phyloP scores from a whole-genome alignment of 2,797 vertebrate species.

The Synaphobranchus kaupii region DNA sequence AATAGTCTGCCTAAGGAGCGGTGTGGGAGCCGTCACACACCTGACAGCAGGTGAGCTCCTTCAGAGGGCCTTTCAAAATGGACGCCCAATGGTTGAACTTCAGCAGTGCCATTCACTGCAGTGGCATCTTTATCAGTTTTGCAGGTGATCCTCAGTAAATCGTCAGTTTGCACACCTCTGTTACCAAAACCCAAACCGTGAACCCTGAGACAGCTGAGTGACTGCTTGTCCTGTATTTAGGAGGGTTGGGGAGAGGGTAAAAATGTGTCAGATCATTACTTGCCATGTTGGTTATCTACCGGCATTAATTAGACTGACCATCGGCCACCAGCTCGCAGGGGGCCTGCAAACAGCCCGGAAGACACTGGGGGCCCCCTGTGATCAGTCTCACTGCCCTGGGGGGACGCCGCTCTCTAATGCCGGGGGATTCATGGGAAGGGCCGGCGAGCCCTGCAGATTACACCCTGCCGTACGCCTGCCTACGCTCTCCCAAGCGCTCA shows the following conservation, averaged over 20 bases:
- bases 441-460: background rate
- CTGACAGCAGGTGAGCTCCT: no score
- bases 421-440: background rate
- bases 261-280: background rate
- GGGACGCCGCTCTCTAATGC: background rate
- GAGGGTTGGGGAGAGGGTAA: no score
- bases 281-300: background rate
- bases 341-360: background rate
- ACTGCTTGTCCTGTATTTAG: background rate
- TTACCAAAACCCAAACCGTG: background rate
- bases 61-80: no score
- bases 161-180: background rate
- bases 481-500: background rate
- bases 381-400: background rate
- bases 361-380: background rate
- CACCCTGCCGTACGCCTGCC: background rate
- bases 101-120: no score
- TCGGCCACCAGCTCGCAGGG: background rate
- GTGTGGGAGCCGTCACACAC: no score
- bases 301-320: background rate
- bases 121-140: background rate
- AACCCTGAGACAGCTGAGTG: background rate
- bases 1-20: no score
- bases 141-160: background rate
- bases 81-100: no score